Conservation (phyloP, 1,140 invertebrate species). For the Cheumatopsyche charites region DNA sequence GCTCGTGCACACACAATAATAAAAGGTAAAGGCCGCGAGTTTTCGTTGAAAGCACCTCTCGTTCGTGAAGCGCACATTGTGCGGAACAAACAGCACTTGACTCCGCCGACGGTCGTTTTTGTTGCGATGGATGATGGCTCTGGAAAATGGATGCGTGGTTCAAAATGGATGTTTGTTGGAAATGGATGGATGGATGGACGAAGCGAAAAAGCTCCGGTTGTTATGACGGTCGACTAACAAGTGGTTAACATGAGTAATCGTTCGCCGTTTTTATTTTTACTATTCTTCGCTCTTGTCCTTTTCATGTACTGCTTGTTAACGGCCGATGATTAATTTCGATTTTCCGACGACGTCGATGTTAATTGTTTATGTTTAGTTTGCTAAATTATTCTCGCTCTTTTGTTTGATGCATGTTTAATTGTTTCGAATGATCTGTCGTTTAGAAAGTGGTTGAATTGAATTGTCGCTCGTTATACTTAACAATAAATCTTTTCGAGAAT, state of each 20-base stretch:
- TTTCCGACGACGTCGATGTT: background rate
- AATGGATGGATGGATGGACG: constrained; percentile 18
- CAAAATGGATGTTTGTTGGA: background rate
- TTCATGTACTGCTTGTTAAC: background rate
- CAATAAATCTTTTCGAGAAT: too few species aligned
- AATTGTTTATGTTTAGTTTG: too few species aligned
- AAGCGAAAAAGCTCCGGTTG: constrained; percentile 29
- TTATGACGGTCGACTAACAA: constrained; percentile 38
- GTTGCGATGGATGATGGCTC: constrained; percentile 33
- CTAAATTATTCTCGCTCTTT: too few species aligned
- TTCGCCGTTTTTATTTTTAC: background rate
- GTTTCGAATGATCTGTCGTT: too few species aligned
- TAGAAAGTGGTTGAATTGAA: too few species aligned
- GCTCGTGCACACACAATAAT: background rate
- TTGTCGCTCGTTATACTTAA: too few species aligned
- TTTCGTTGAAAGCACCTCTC: constrained; percentile 36
- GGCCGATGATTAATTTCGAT: constrained; percentile 11
- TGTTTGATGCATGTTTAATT: too few species aligned
- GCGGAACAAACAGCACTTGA: constrained; percentile 43
- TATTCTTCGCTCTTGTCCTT: background rate
- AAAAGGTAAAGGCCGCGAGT: constrained; percentile 34
- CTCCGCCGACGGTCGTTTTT: constrained; percentile 42
- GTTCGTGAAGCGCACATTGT: constrained; percentile 38
- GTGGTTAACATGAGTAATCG: constrained; percentile 39
- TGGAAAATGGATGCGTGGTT: constrained; percentile 8